Percentiles rank a stretch among this genome's conserved stretches.
Conservation (phyloP, 2,888 invertebrate species). For the Cremastinae sp. region DNA sequence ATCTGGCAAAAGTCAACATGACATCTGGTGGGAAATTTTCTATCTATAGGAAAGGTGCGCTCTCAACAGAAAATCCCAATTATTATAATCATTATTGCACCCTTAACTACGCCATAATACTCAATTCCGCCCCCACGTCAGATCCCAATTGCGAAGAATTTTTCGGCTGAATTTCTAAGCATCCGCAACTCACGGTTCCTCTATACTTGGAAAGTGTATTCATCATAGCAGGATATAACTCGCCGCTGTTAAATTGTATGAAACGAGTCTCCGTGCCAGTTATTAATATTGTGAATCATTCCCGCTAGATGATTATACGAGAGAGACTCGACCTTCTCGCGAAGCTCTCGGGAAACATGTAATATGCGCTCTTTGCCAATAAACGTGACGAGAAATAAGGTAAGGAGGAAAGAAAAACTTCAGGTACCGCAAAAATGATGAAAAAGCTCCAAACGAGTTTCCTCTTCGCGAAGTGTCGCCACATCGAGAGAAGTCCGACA, state of each 20-base stretch:
- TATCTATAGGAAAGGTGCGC: no score
- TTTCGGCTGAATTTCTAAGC: no score
- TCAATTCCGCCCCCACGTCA: no score
- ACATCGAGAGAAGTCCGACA: no score
- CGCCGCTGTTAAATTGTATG: constrained; percentile 38
- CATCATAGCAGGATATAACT: constrained; percentile 14
- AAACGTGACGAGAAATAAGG: constrained; percentile 23
- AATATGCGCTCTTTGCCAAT: constrained; percentile 37
- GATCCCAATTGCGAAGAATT: no score
- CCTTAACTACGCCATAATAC: no score
- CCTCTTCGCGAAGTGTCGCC: no score
- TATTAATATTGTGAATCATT: constrained; percentile 53
- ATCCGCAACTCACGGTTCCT: no score
- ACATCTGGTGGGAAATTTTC: no score
- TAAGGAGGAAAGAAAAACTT: neutral
- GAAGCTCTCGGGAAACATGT: constrained; percentile 21
- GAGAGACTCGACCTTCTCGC: constrained; percentile 41
- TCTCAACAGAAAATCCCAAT: no score
- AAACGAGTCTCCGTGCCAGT: constrained; percentile 51
- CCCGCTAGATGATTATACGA: neutral
- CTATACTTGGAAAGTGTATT: constrained; percentile 27
- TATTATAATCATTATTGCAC: no score
- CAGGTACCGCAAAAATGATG: neutral
- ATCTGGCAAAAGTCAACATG: no score
- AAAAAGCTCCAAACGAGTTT: neutral